These are phyloP conservation scores for Passerculus sandwichensis DNA, from an alignment of 2,797 vertebrate genomes.

Conservation along the genomic window DNA sequence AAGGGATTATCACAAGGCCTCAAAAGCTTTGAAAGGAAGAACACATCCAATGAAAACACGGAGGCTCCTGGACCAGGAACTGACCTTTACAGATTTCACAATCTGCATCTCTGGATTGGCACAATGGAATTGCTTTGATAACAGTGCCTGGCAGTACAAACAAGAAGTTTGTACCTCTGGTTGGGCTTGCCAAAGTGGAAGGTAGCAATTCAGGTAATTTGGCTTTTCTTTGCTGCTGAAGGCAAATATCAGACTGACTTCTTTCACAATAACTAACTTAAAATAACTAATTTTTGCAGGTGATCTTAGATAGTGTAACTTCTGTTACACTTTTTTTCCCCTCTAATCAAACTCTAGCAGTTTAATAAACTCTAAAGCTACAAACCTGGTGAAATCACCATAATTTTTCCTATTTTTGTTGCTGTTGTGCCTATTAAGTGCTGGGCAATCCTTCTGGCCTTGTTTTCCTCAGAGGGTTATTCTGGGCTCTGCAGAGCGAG, in stretches of 20 bases:
- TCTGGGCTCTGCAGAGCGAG: fast-evolving
- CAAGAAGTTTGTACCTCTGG: background rate
- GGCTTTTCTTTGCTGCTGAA: background rate
- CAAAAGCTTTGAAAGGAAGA: background rate
- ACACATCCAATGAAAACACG: background rate
- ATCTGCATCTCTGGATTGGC: background rate
- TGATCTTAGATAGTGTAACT: background rate
- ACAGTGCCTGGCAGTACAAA: background rate
- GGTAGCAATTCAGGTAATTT: background rate
- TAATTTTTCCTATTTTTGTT: background rate
- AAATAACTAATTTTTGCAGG: background rate
- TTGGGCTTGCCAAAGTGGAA: background rate
- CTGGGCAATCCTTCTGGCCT: background rate
- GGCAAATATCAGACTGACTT: background rate
- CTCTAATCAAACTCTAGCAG: background rate
- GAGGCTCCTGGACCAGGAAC: background rate
- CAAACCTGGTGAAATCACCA: fast-evolving
- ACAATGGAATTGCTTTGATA: background rate
- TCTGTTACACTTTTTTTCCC: background rate
- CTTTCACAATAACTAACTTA: background rate
- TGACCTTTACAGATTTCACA: constrained; percentile 28
- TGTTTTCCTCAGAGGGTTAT: background rate
- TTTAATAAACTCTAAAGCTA: background rate
- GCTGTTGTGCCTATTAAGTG: background rate
- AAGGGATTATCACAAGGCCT: background rate